Percentiles rank a stretch among this genome's conserved stretches.
These are phyloP conservation scores for Eucriotettix oculatus DNA, from an alignment of 2,888 invertebrate species.

Conservation along the genomic window DNA sequence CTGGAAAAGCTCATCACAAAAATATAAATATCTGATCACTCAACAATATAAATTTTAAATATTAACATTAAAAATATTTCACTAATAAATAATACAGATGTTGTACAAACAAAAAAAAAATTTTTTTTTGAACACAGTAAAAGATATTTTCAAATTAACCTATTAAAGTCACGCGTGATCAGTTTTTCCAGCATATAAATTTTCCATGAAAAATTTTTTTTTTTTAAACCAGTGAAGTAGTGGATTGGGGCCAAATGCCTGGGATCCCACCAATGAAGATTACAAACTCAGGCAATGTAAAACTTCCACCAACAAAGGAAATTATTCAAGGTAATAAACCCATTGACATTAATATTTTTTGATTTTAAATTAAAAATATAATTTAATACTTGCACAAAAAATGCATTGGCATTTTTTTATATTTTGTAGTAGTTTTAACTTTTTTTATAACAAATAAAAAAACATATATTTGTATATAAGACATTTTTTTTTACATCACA, in stretches of 20 bases:
- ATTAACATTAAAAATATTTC: no score
- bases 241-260: slow-evolving; percentile 2
- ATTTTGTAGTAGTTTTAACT: slow-evolving; percentile 2
- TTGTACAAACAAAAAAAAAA: neutral
- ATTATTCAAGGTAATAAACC: neutral
- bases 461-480: slow-evolving; percentile 4
- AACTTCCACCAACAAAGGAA: neutral
- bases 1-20: no score
- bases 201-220: neutral
- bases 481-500: slow-evolving; percentile 3
- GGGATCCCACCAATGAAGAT: slow-evolving; percentile 2
- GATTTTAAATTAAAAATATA: slow-evolving; percentile 2
- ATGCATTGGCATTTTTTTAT: slow-evolving; percentile 4
- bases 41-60: no score
- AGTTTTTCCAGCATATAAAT: no score
- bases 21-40: no score
- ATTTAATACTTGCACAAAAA: slow-evolving; percentile 4
- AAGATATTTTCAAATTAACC: no score
- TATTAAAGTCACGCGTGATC: no score
- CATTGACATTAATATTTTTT: neutral
- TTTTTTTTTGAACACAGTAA: no score
- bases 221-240: neutral
- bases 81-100: no score
- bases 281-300: neutral
- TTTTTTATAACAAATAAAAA: slow-evolving; percentile 4